Percentiles rank a stretch among this genome's conserved stretches.
These are phyloP conservation scores for Pelecanoides urinatrix DNA, from an alignment of 2,113 vertebrate species.

Conservation along the genomic window DNA sequence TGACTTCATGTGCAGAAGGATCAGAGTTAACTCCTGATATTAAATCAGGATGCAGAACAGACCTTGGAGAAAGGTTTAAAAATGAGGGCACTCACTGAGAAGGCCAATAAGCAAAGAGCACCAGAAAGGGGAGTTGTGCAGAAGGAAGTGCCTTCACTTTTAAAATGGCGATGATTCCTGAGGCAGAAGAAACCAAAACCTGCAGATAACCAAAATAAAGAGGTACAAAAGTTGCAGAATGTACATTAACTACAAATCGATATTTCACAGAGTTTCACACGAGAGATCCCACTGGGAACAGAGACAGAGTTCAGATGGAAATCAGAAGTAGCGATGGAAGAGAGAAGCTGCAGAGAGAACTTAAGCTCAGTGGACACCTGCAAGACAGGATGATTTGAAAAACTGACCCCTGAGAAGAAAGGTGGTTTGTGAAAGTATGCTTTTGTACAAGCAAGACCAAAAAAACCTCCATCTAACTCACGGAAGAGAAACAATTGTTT, in stretches of 20 bases:
- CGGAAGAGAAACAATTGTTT: not conserved
- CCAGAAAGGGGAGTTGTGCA: not conserved
- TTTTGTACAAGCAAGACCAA: conserved; percentile 6
- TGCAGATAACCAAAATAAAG: conserved; percentile 1
- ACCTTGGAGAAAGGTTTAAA: not conserved
- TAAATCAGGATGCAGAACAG: not conserved
- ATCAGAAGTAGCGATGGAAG: conserved; percentile 6
- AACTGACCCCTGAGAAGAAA: conserved; percentile 37
- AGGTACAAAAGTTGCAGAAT: not conserved
- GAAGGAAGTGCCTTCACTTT: not conserved
- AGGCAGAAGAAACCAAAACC: not conserved
- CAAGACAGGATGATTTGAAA: conserved; percentile 32
- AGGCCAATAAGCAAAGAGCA: not conserved
- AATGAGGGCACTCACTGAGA: not conserved
- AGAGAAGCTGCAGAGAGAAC: conserved; percentile 15
- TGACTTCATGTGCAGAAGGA: not conserved
- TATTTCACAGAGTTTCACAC: conserved; percentile 25
- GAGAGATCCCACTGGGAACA: conserved; percentile 46
- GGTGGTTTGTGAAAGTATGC: not conserved
- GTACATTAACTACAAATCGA: not conserved
- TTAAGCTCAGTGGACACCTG: conserved; percentile 36
- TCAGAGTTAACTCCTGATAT: not conserved
- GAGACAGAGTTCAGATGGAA: conserved; percentile 39
- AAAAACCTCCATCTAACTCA: not conserved
- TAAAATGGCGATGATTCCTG: not conserved